Evolutionary conservation across 2,797 vertebrate species (phyloP), one percentile per base, ranked within the genome.

Genomic region (Salmo trutta): DNA sequence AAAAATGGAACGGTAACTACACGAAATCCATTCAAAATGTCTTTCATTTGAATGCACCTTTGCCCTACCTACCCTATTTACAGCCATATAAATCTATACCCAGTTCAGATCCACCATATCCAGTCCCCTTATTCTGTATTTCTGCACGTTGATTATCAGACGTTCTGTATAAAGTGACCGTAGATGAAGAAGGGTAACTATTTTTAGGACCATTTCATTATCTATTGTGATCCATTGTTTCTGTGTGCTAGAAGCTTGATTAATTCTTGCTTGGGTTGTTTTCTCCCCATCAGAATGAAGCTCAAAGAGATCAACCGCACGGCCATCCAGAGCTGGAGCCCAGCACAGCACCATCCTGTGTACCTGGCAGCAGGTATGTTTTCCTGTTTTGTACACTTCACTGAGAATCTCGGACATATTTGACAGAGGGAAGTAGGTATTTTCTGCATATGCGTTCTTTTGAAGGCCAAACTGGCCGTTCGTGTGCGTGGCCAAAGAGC

Each of bases 301-400:
- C 94, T 99, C 67, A 99, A 99, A 91, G 98, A 98, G 85, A 91
- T 99, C 71, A 96, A 97, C 81, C 96, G 96, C 74, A 98, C 98
- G 19, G 98, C 98, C 72, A 96, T 98, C 90, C 97, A 98, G 95
- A 96, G 96, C 65, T 99, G 98, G 98, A 99, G 98, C 87, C 98
- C 98, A 81, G 94, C 96, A 1, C 95, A 96, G 84, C 96, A 97
- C 75, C 96, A 99, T 84, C 98, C 98, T 19, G 94, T 99, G 89
- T 99, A 96, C 86, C 91, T 99, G 77, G 98, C 98, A 53, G 95
- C 98, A 91, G 98, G 98, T 97, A 91, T 64, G 15, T 67, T 31
- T 67, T 33, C 29, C 15, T 67, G 29, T 67, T 14, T 17, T 36
- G 1, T 68, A 68, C 66, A 33, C 66, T 33, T 68, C 5, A 31